A percentile compares a stretch with the other conserved stretches of the same genome.
phyloP scores from a whole-genome alignment of 2,797 vertebrate species.

The Leuciscus waleckii region DNA sequence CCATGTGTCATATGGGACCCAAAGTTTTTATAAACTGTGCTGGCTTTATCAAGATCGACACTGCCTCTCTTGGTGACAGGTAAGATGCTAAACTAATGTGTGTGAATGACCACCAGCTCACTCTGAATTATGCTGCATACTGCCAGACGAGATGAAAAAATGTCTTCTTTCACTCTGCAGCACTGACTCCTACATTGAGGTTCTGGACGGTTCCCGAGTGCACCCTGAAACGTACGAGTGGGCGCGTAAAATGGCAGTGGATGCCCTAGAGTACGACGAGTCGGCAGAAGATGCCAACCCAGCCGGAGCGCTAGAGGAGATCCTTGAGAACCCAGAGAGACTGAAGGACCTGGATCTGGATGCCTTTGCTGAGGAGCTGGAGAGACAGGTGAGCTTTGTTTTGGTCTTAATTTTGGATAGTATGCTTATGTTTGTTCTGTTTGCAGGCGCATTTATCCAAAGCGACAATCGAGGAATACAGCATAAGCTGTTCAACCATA shows the following conservation, averaged over 20 bases:
- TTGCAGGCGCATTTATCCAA: not conserved
- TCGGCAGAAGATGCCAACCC: slow-evolving; percentile 98
- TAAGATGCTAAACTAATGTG: slow-evolving; percentile 61
- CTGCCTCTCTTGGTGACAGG: slow-evolving; percentile 97
- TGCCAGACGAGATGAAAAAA: not conserved
- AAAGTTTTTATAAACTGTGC: slow-evolving; percentile 99
- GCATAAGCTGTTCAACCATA: not conserved
- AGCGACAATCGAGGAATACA: not conserved
- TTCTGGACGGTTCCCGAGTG: slow-evolving; percentile 95
- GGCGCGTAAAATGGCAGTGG: slow-evolving; percentile 99
- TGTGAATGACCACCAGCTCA: not conserved
- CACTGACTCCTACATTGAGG: slow-evolving; percentile 98
- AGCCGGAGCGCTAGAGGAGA: slow-evolving; percentile 96
- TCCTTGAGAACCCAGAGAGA: slow-evolving; percentile 96
- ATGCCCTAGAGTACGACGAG: slow-evolving; percentile 97
- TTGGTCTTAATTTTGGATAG: not conserved
- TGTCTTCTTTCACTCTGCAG: slow-evolving; percentile 70
- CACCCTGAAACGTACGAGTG: slow-evolving; percentile 99
- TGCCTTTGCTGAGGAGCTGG: slow-evolving; percentile 97
- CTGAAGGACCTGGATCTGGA: slow-evolving; percentile 97
- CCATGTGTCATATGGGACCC: slow-evolving; percentile 99
- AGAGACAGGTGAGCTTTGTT: slow-evolving; percentile 87
- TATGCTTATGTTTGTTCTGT: not conserved
- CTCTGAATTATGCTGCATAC: not conserved
- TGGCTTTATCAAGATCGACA: slow-evolving; percentile 99